phyloP scores from a whole-genome alignment of 1,140 invertebrate species.

The Drosophila virilis region DNA sequence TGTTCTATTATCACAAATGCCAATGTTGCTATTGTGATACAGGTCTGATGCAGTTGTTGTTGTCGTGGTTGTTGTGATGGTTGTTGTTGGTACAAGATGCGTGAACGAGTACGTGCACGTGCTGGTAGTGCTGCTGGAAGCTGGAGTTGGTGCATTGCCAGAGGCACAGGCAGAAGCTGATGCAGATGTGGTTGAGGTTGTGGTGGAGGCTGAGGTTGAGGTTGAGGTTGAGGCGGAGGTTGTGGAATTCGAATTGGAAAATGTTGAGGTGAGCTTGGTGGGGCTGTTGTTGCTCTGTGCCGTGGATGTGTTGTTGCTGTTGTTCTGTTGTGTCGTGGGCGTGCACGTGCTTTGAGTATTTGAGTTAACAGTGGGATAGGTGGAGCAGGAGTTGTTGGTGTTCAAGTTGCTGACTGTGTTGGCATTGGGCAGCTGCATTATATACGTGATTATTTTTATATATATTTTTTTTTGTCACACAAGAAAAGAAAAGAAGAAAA shows the following conservation, averaged over 20 bases:
- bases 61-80: slow-evolving; percentile 29
- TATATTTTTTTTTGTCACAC: slow-evolving; percentile 54
- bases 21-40: slow-evolving; percentile 54
- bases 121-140: slow-evolving; percentile 51
- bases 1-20: slow-evolving; percentile 40
- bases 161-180: slow-evolving; percentile 26
- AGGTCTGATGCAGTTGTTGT: slow-evolving; percentile 43
- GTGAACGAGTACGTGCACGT: slow-evolving; percentile 66
- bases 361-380: slow-evolving; percentile 50
- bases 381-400: slow-evolving; percentile 53
- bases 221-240: slow-evolving; percentile 23
- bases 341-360: slow-evolving; percentile 71
- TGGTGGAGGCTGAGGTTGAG: slow-evolving; percentile 3
- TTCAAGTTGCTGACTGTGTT: slow-evolving; percentile 40
- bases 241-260: slow-evolving; percentile 22
- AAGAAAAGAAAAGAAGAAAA: slow-evolving; percentile 80
- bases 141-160: slow-evolving; percentile 50
- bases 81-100: slow-evolving; percentile 61
- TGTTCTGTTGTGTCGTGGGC: slow-evolving; percentile 48
- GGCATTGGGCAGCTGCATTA: slow-evolving; percentile 44
- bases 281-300: slow-evolving; percentile 51
- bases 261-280: slow-evolving; percentile 22
- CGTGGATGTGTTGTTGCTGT: slow-evolving; percentile 42
- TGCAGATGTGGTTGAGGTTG: slow-evolving; percentile 14
- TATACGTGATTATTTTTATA: slow-evolving; percentile 32